phyloP scores from a whole-genome alignment of 2,888 invertebrate species.

The Aricia artaxerxes region DNA sequence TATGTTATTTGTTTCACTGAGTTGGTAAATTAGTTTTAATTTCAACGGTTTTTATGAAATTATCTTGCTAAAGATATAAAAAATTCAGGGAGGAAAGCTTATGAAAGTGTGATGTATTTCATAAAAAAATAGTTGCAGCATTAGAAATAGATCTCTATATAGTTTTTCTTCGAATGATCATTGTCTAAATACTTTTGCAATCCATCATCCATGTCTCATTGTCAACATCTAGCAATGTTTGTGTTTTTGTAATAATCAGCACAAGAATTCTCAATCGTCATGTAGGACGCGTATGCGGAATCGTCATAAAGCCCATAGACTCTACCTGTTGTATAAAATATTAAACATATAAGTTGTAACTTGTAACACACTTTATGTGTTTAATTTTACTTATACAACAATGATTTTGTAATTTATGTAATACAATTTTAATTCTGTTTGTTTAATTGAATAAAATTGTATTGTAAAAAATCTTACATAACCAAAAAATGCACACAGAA shows the following conservation, averaged over 20 bases:
- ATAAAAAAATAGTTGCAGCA: neutral
- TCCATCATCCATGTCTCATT: neutral
- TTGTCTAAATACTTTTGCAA: neutral
- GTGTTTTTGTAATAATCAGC: neutral
- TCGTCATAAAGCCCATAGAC: neutral
- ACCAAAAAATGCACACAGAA: neutral
- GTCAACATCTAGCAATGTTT: neutral
- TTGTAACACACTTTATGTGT: neutral
- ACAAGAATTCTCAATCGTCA: conserved; percentile 18
- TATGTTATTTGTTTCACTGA: no score
- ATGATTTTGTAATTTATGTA: neutral
- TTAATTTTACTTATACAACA: neutral
- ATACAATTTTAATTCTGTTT: neutral
- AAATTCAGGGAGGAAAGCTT: neutral
- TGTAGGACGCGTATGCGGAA: neutral
- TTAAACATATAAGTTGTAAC: neutral
- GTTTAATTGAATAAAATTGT: neutral
- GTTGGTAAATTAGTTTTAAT: no score
- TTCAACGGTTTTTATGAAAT: no score
- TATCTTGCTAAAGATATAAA: no score
- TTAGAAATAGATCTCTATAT: neutral
- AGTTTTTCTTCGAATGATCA: neutral
- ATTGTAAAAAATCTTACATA: neutral
- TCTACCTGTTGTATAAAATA: neutral
- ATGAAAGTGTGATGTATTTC: neutral